Evolutionary conservation across 2,888 invertebrate species (phyloP), one percentile per base, ranked within the genome.

Genomic region (Mythimna pallens): DNA sequence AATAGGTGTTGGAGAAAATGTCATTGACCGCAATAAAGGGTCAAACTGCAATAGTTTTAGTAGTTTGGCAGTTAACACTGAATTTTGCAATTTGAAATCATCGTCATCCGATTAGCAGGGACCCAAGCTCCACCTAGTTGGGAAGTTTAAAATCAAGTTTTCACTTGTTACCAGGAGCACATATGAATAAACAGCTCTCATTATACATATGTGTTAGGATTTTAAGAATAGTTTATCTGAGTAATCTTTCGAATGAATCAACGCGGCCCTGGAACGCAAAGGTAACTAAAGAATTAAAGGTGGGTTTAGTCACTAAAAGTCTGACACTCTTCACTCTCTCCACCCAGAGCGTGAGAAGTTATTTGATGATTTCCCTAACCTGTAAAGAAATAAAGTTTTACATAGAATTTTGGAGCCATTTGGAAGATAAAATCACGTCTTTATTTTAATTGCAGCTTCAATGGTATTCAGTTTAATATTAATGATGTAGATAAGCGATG

Each of bases 11-110:
- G 30, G 52, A 7, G 22, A 17, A 63, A 66, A 67, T 73, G 34
- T 20, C 36, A 57, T 30, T 67, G 61, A 59, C 73, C 73, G 61
- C 43, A 67, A 12, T 58, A 50, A 52, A 55, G 78, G 72, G 65
- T 73, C 30, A 63, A 78, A 77, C 65, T 58, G 65, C 30, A 30
- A 65, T 78, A 65, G 76, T 77, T 76, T 65, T 25, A 65, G 40
- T 55, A 34, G 52, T 77, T 77, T 65, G 34, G 47, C n/a, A 64
- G 30, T 76, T 76, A 76, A 61, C 71, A 62, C 61, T 14, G 20
- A 78, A 78, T 62, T 62, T 78, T 20, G 65, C 14, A 0, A 65
- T 71, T 77, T 25, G n/a, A 34, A 76, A 76, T 76, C 34, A 77
- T 65, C 22, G 36, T 10, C 47, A 59, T 9, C 50, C 61, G 22